phyloP scores from a whole-genome alignment of 2,888 invertebrate species.

The Pandemis corylana region DNA sequence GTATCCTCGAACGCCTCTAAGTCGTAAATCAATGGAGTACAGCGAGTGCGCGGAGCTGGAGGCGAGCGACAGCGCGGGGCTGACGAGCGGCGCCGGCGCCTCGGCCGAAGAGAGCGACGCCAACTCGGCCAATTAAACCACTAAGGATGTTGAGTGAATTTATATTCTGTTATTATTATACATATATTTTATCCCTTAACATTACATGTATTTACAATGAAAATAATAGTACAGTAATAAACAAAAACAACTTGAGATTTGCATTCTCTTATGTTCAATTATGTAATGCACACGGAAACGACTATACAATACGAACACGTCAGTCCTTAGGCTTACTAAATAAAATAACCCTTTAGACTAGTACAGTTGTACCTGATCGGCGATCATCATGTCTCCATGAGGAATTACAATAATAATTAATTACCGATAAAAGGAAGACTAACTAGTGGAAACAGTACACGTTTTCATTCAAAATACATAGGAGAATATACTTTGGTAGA shows the following conservation, averaged over 20 bases:
- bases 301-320: conserved; percentile 60
- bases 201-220: conserved; percentile 78
- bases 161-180: conserved; percentile 83
- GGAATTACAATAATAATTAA: conserved; percentile 46
- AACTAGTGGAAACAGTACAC: conserved; percentile 57
- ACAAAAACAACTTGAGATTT: conserved; percentile 80
- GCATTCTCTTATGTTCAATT: conserved; percentile 60
- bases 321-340: conserved; percentile 56
- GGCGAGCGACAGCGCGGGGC: neutral
- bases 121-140: conserved; percentile 55
- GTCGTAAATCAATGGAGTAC: neutral
- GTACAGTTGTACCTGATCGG: conserved; percentile 55
- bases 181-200: conserved; percentile 77
- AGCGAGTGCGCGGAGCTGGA: neutral
- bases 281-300: conserved; percentile 57
- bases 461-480: conserved; percentile 53
- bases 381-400: conserved; percentile 46
- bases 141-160: conserved; percentile 64
- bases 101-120: neutral
- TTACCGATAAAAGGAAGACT: conserved; percentile 67
- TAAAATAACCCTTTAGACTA: conserved; percentile 62
- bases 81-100: neutral
- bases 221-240: conserved; percentile 76
- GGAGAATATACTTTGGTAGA: conserved; percentile 72
- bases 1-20: neutral